Percentiles rank a stretch among this genome's conserved stretches.
Conservation (phyloP, 2,113 vertebrate species). For the Muntiacus muntjak region DNA sequence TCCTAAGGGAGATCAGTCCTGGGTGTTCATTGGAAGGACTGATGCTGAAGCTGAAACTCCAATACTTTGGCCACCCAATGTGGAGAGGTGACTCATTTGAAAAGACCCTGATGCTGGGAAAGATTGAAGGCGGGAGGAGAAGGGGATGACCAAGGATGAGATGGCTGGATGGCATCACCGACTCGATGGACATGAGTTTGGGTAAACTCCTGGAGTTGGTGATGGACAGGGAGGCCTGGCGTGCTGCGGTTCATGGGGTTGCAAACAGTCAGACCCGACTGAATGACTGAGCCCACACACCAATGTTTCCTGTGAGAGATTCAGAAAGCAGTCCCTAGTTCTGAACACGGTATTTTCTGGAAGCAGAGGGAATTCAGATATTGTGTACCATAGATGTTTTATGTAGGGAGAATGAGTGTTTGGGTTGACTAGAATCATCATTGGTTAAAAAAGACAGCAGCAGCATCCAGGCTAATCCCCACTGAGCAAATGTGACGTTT, state of each 20-base stretch:
- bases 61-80: too few species aligned
- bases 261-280: not conserved
- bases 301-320: not conserved
- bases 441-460: not conserved
- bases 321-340: not conserved
- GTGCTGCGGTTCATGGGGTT: accelerated
- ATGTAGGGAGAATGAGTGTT: not conserved
- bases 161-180: too few species aligned
- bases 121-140: too few species aligned
- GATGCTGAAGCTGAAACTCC: too few species aligned
- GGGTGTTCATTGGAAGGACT: too few species aligned
- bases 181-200: too few species aligned
- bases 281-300: accelerated
- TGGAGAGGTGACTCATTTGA: too few species aligned
- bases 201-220: too few species aligned
- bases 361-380: not conserved
- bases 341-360: not conserved
- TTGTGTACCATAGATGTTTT: not conserved
- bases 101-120: too few species aligned
- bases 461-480: not conserved
- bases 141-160: too few species aligned
- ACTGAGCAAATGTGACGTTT: not conserved
- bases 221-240: not conserved
- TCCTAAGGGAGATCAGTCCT: too few species aligned
- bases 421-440: too few species aligned